Evolutionary conservation across 2,113 vertebrate species (phyloP).

Genomic region (Tachysurus vachellii): DNA sequence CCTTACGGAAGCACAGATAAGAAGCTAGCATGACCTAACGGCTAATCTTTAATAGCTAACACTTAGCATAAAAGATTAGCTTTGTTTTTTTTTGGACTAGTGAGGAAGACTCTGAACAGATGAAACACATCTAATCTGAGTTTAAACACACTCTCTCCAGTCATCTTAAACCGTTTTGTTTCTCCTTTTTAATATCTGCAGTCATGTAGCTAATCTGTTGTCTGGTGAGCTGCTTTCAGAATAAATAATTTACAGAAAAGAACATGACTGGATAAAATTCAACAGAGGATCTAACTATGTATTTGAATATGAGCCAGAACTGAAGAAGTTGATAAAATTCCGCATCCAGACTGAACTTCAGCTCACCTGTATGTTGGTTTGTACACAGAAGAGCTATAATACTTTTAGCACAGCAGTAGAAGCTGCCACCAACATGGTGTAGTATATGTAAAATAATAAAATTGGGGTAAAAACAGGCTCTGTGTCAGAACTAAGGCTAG

Average conservation of each 20-base stretch:
- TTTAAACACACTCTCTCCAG: not conserved
- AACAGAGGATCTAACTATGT: not conserved
- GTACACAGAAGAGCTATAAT: not conserved
- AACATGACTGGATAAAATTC: not conserved
- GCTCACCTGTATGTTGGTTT: not conserved
- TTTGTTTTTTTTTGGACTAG: too few relatives aligned
- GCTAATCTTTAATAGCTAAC: too few relatives aligned
- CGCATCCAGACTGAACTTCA: not conserved
- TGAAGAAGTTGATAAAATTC: too few relatives aligned
- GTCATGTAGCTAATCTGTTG: not conserved
- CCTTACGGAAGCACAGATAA: not conserved
- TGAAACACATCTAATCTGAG: not conserved
- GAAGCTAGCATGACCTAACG: not conserved
- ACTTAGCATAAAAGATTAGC: too few relatives aligned
- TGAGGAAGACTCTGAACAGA: not conserved
- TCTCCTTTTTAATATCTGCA: not conserved
- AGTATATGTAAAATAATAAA: constrained; percentile 28
- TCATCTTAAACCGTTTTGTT: not conserved
- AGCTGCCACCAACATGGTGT: not conserved
- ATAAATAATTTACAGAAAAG: not conserved
- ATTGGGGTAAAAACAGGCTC: constrained; percentile 24
- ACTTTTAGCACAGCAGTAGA: not conserved
- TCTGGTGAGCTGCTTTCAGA: not conserved
- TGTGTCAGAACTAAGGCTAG: not conserved
- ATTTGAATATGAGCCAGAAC: not conserved